These are phyloP conservation scores for Anoncus sp. DNA, from an alignment of 2,888 invertebrate species.

Conservation along the genomic window DNA sequence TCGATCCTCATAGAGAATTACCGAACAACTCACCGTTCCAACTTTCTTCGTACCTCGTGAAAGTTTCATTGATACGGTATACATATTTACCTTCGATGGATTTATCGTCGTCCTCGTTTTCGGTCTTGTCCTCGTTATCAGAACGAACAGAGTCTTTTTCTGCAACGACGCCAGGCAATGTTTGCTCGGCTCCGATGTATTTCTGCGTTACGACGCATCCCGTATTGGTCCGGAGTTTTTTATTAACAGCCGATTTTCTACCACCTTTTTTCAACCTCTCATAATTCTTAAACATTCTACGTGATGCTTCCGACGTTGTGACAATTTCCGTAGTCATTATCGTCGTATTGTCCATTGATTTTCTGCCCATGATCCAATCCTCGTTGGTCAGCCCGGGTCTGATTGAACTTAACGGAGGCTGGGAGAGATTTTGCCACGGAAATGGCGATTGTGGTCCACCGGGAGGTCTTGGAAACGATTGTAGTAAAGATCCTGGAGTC, in stretches of 20 bases:
- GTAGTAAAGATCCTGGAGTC: no score
- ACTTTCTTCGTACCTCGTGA: background rate
- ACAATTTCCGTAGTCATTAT: background rate
- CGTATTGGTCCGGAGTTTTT: background rate
- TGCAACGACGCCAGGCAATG: background rate
- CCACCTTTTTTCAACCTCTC: background rate
- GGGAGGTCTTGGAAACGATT: no score
- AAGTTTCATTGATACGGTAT: constrained; percentile 7
- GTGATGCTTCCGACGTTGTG: background rate
- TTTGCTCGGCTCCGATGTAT: background rate
- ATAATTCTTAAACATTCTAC: constrained; percentile 9
- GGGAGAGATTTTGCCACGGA: no score
- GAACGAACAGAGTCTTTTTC: background rate
- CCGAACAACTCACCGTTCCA: background rate
- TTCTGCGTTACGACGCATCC: background rate
- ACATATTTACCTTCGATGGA: constrained; percentile 26
- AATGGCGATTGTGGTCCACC: no score
- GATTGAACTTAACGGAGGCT: constrained; percentile 4
- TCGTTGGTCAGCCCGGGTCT: no score
- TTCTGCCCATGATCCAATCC: background rate
- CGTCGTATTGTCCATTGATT: background rate
- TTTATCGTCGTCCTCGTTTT: constrained; percentile 11
- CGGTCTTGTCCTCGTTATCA: background rate
- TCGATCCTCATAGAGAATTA: background rate
- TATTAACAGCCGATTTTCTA: background rate